Base-by-base conservation (phyloP, 2,888 invertebrate species). In the Chorisops tibialis region DNA sequence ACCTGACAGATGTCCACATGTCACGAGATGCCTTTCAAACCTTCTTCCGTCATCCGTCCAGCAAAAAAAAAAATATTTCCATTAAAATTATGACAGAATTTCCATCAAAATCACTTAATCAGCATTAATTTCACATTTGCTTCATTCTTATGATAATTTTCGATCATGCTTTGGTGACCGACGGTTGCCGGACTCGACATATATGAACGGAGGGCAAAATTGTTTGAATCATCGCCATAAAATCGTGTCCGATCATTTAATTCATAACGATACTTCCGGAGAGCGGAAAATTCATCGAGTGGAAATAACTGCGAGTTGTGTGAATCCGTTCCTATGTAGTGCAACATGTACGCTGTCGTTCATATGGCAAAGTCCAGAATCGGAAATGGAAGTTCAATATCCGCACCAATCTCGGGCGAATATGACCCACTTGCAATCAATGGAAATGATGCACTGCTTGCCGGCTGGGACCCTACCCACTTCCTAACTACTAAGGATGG, bases 261-360 rank as follows among this genome's bases (percentile, higher is more conserved):
- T 54, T 54, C 52, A 54, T 54, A 54, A 54, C 52, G 41, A 54
- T 39, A 41, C 52, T 54, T 54, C 52, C 52, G 52, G 52, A 54
- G n/a, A 16, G 39, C 4, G 18, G 52, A 41, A 54, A 54, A 39
- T 52, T 54, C 52, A 54, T 54, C 14, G 22, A 22, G 21, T 54
- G 52, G 52, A 54, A 54, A 54, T 54, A 45, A 45, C n/a, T 48
- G 5, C 9, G 48, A 48, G 11, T 22, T 22, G 9, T 22, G 22
- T 22, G 12, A 11, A 22, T n/a, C n/a, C 24, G 45, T 19, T 9
- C 18, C 6, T 4, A 16, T 3, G 18, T 18, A 16, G 43, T 14
- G 11, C n/a, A 14, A 41, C 11, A 41, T 41, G 9, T 14, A 35
- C 16, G 43, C 43, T 21, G 6, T 47, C 2, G n/a, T 45, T 45